These are phyloP conservation scores for Erpetoichthys calabaricus DNA, from an alignment of 2,797 vertebrate species.

Conservation along the genomic window DNA sequence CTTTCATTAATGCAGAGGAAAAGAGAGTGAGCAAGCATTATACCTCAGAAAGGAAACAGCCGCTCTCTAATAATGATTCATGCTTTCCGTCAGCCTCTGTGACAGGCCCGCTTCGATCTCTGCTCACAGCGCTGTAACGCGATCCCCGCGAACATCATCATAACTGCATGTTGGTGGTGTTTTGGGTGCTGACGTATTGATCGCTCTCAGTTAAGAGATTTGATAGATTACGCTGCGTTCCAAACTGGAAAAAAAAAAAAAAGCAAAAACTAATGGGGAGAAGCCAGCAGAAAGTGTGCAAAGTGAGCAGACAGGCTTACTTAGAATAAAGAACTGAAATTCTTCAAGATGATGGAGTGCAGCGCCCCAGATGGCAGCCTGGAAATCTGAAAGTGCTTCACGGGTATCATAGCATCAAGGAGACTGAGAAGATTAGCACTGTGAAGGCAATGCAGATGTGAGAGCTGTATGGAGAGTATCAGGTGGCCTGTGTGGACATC, in stretches of 20 bases:
- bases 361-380: too few relatives aligned
- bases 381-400: too few relatives aligned
- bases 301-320: not conserved
- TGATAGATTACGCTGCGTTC: slow-evolving; percentile 51
- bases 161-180: slow-evolving; percentile 52
- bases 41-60: slow-evolving; percentile 30
- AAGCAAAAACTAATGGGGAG: slow-evolving; percentile 15
- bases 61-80: slow-evolving; percentile 63
- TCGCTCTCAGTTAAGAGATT: slow-evolving; percentile 48
- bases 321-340: not conserved
- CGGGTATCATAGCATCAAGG: too few relatives aligned
- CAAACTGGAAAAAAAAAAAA: slow-evolving; percentile 30
- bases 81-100: slow-evolving; percentile 57
- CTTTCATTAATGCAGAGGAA: slow-evolving; percentile 11
- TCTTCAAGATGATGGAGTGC: too few relatives aligned
- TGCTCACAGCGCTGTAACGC: slow-evolving; percentile 54
- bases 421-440: too few relatives aligned
- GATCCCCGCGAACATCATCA: slow-evolving; percentile 65
- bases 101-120: slow-evolving; percentile 67
- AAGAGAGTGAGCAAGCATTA: slow-evolving; percentile 6
- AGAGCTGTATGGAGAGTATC: too few relatives aligned
- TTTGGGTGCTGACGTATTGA: slow-evolving; percentile 56
- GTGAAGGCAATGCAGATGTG: too few relatives aligned
- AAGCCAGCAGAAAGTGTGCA: slow-evolving; percentile 4
- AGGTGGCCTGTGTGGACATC: too few relatives aligned